Conservation (phyloP, 2,888 invertebrate genomes). For the Lissocephala sabroskyi region DNA sequence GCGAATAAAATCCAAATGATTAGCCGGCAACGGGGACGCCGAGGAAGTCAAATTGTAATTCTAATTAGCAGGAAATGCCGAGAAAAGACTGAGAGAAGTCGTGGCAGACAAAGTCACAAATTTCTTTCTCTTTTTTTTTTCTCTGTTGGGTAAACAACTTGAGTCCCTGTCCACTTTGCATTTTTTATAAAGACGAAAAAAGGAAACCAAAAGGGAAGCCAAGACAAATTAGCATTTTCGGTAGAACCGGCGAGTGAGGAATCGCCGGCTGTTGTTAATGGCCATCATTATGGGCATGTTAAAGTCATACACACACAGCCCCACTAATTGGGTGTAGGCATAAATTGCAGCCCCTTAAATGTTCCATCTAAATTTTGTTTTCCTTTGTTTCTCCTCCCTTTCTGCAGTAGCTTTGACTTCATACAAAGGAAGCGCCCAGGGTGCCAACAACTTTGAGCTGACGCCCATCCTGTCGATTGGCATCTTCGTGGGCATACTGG, state of each 20-base stretch:
- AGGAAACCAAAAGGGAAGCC: conserved; percentile 1
- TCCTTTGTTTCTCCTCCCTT: background rate
- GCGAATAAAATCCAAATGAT: conserved; percentile 50
- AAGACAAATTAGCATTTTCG: conserved; percentile 31
- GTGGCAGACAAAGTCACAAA: background rate
- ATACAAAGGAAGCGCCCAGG: conserved; percentile 73
- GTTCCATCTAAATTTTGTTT: background rate
- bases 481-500: conserved; percentile 72
- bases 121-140: conserved; percentile 1
- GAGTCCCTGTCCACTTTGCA: conserved; percentile 45
- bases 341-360: background rate
- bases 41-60: conserved; percentile 51
- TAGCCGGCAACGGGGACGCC: conserved; percentile 32
- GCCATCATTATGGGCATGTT: background rate
- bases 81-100: conserved; percentile 9
- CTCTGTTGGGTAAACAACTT: conserved; percentile 54
- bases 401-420: conserved; percentile 70
- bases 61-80: conserved; percentile 54
- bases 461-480: conserved; percentile 74
- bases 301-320: background rate
- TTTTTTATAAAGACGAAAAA: conserved; percentile 50
- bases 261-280: background rate
- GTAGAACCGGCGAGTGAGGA: too few relatives aligned
- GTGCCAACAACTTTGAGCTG: conserved; percentile 74
- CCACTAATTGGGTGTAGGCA: too few relatives aligned